Percentiles rank a stretch among this genome's conserved stretches.
phyloP scores from a whole-genome alignment of 2,113 vertebrate species.

The Ranitomeya variabilis region DNA sequence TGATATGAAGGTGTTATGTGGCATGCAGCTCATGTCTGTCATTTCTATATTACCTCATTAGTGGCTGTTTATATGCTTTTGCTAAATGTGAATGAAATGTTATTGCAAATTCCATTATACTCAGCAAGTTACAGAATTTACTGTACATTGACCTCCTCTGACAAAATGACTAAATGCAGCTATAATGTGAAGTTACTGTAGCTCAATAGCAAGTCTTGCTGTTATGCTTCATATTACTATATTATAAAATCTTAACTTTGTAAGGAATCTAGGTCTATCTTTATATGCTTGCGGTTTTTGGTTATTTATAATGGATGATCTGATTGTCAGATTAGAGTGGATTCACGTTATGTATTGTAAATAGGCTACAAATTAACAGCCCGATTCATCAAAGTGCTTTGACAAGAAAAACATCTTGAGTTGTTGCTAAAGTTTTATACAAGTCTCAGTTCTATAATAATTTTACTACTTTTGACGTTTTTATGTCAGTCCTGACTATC shows the following conservation, averaged over 20 bases:
- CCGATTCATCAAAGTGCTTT: no score
- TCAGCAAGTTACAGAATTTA: not conserved
- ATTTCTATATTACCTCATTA: slow-evolving; percentile 20
- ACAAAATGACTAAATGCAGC: not conserved
- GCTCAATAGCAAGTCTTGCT: not conserved
- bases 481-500: no score
- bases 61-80: slow-evolving; percentile 14
- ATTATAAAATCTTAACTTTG: not conserved
- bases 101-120: slow-evolving; percentile 10
- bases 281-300: not conserved
- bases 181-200: slow-evolving; percentile 1
- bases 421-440: no score
- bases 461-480: no score
- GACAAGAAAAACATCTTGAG: no score
- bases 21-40: not conserved
- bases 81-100: slow-evolving; percentile 24
- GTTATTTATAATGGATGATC: not conserved
- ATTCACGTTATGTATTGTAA: no score
- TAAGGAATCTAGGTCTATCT: not conserved
- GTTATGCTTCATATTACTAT: not conserved
- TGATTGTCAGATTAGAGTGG: not conserved
- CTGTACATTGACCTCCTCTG: slow-evolving; percentile 1
- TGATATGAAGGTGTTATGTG: slow-evolving; percentile 21
- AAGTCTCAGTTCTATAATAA: no score
- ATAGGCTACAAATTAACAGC: no score